Conservation (phyloP, 2,113 vertebrate species). For the Globicephala melas region DNA sequence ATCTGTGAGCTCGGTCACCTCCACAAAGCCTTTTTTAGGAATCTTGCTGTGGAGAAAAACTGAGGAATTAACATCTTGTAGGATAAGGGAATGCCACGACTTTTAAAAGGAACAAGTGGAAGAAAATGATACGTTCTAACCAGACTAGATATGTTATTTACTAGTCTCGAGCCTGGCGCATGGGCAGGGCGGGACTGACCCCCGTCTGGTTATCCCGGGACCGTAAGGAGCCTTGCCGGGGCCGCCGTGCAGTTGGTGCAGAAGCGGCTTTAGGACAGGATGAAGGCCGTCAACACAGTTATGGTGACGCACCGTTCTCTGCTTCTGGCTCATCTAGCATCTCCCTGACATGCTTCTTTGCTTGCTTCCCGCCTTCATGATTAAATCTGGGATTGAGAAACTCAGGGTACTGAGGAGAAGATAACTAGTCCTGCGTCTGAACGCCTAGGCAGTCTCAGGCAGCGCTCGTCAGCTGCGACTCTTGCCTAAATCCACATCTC, state of each 20-base stretch:
- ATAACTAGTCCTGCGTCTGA: neutral
- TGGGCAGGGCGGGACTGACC: fast-evolving
- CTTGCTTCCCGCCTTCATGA: neutral
- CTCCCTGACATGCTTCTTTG: neutral
- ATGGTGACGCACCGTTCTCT: neutral
- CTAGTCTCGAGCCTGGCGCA: fast-evolving
- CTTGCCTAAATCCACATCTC: too few relatives aligned
- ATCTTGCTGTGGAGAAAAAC: constrained; percentile 80
- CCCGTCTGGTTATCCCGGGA: fast-evolving
- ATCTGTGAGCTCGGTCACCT: constrained; percentile 96
- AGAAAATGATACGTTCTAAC: neutral
- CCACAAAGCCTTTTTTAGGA: constrained; percentile 95
- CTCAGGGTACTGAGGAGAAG: too few relatives aligned
- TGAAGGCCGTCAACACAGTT: neutral
- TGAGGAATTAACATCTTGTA: neutral
- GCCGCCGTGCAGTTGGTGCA: neutral
- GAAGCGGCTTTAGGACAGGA: neutral
- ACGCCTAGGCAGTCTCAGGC: neutral
- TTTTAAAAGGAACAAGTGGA: neutral
- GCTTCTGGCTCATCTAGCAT: neutral
- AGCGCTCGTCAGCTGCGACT: neutral
- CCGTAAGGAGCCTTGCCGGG: neutral
- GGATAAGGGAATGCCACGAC: neutral
- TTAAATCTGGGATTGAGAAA: neutral
- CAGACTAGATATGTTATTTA: neutral